Evolutionary conservation across 2,113 vertebrate genomes (phyloP).

Genomic region (Alosa alosa): DNA sequence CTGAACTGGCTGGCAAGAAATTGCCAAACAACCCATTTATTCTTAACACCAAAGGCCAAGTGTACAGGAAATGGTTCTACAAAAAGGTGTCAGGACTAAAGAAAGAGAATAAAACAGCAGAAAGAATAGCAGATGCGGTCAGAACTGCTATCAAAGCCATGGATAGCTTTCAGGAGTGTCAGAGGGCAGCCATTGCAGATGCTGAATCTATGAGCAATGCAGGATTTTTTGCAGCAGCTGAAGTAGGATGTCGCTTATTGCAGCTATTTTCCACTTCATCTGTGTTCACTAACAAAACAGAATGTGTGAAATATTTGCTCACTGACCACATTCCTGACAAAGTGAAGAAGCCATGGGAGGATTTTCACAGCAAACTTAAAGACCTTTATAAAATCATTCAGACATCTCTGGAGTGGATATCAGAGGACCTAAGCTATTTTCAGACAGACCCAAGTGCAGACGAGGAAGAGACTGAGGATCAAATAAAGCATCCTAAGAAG

Average conservation of each 20-base stretch:
- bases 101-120: slow-evolving; percentile 39
- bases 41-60: slow-evolving; percentile 81
- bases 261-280: slow-evolving; percentile 64
- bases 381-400: slow-evolving; percentile 64
- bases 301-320: slow-evolving; percentile 72
- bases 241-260: slow-evolving; percentile 74
- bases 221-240: slow-evolving; percentile 73
- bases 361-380: slow-evolving; percentile 70
- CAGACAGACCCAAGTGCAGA: slow-evolving; percentile 71
- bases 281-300: slow-evolving; percentile 59
- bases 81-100: slow-evolving; percentile 60
- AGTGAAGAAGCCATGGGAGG: slow-evolving; percentile 64
- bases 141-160: slow-evolving; percentile 74
- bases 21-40: slow-evolving; percentile 75
- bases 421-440: slow-evolving; percentile 80
- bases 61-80: slow-evolving; percentile 76
- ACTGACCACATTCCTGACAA: slow-evolving; percentile 72
- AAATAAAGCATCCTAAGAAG: slow-evolving; percentile 63
- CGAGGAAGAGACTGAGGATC: slow-evolving; percentile 52
- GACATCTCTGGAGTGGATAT: slow-evolving; percentile 76
- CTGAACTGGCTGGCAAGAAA: slow-evolving; percentile 62
- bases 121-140: slow-evolving; percentile 60
- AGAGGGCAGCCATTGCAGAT: slow-evolving; percentile 68
- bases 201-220: slow-evolving; percentile 62
- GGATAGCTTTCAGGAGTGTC: slow-evolving; percentile 72